These are phyloP conservation scores for Orthonyx spaldingii DNA, from an alignment of 2,113 vertebrate genomes.

Conservation along the genomic window DNA sequence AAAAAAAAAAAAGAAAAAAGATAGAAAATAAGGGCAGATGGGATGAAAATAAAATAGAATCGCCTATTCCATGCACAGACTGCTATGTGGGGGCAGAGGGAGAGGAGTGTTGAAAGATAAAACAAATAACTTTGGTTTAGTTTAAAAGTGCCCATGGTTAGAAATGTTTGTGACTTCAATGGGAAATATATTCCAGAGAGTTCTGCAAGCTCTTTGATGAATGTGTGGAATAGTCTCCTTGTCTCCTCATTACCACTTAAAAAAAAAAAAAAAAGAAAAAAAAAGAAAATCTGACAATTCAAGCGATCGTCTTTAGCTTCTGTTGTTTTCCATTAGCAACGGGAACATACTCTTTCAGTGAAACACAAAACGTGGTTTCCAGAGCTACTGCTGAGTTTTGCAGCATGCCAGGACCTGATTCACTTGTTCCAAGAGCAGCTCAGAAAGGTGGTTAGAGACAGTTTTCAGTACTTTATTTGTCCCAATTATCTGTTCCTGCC, in stretches of 20 bases:
- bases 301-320: slow-evolving; percentile 43
- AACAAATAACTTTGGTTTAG: not conserved
- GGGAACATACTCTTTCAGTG: slow-evolving; percentile 33
- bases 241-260: slow-evolving; percentile 16
- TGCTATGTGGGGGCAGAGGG: not conserved
- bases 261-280: not conserved
- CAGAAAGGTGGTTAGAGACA: slow-evolving; percentile 64
- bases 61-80: not conserved
- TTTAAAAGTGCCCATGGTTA: not conserved
- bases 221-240: slow-evolving; percentile 38
- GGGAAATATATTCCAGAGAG: slow-evolving; percentile 11
- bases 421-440: slow-evolving; percentile 46
- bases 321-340: slow-evolving; percentile 67
- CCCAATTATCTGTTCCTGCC: slow-evolving; percentile 66
- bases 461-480: slow-evolving; percentile 67
- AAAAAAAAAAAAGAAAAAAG: too few relatives aligned
- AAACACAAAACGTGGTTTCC: slow-evolving; percentile 64
- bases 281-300: slow-evolving; percentile 2
- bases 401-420: not conserved
- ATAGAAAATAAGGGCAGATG: not conserved
- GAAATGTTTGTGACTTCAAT: slow-evolving; percentile 14
- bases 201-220: slow-evolving; percentile 35
- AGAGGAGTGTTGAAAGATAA: not conserved
- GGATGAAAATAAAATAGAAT: not conserved
- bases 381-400: slow-evolving; percentile 47